A percentile compares a stretch with the other conserved stretches of the same genome.
These are phyloP conservation scores for Scomber japonicus DNA, from an alignment of 2,113 vertebrate species.

Conservation along the genomic window DNA sequence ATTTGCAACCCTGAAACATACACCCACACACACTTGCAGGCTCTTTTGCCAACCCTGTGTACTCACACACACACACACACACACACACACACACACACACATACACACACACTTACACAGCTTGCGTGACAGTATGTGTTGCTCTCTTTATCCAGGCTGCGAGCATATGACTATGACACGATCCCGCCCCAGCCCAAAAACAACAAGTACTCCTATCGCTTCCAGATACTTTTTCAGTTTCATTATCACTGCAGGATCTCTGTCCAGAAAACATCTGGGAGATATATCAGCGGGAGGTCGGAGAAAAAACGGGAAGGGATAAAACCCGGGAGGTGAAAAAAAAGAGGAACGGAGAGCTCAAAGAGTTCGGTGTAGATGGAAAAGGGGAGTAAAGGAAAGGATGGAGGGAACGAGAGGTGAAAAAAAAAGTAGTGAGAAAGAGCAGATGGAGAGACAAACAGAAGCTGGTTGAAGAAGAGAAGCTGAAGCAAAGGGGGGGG, in stretches of 20 bases:
- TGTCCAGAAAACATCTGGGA: conserved; percentile 37
- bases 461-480: conserved; percentile 24
- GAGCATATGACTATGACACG: conserved; percentile 29
- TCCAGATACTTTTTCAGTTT: conserved; percentile 43
- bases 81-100: not conserved
- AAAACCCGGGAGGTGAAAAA: not conserved
- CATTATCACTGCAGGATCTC: conserved; percentile 23
- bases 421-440: not conserved
- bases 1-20: too few species aligned
- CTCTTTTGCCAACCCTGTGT: not conserved
- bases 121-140: conserved; percentile 53
- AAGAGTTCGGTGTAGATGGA: not conserved
- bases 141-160: conserved; percentile 39
- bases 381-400: not conserved
- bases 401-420: not conserved
- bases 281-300: conserved; percentile 7
- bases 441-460: conserved; percentile 37
- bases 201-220: conserved; percentile 43
- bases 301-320: not conserved
- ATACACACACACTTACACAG: conserved; percentile 5
- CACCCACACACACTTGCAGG: not conserved
- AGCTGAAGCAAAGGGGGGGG: not conserved
- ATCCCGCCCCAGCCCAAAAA: conserved; percentile 23
- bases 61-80: not conserved
- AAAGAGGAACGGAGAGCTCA: not conserved